Percentiles rank a stretch among this genome's conserved stretches.
Evolutionary conservation across 2,888 invertebrate species (phyloP).

Genomic region (Drosophila vallismaia): DNA sequence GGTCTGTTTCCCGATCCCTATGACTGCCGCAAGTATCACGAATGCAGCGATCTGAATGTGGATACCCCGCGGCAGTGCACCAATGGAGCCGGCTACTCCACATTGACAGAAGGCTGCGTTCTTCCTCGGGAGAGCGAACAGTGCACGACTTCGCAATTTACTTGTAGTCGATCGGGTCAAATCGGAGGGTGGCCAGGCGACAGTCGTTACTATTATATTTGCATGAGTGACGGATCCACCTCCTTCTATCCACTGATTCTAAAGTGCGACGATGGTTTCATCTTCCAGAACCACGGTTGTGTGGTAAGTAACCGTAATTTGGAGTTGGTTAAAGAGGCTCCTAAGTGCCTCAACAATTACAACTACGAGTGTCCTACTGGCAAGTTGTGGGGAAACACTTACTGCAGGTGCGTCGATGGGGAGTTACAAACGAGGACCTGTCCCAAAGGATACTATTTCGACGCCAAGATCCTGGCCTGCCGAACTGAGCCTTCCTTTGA

Average conservation of each 20-base stretch:
- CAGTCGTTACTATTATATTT: conserved; percentile 74
- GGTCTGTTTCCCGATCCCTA: conserved; percentile 81
- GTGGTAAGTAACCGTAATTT: conserved; percentile 1
- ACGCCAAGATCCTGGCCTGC: conserved; percentile 40
- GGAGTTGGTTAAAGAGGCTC: neutral
- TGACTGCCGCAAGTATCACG: conserved; percentile 80
- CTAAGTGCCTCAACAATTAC: conserved; percentile 15
- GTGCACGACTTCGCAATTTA: conserved; percentile 68
- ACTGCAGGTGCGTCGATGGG: conserved; percentile 39
- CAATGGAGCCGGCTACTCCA: conserved; percentile 70
- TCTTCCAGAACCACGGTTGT: conserved; percentile 63
- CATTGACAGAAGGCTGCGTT: conserved; percentile 62
- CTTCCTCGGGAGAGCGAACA: conserved; percentile 52
- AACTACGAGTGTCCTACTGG: conserved; percentile 35
- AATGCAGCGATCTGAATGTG: conserved; percentile 65
- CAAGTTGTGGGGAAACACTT: neutral
- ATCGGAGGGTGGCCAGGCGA: conserved; percentile 72
- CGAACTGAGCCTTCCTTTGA: conserved; percentile 1
- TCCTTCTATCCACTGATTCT: conserved; percentile 73
- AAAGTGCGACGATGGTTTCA: conserved; percentile 65
- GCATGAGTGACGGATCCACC: conserved; percentile 52
- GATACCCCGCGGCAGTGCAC: conserved; percentile 64
- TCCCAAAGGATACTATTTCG: conserved; percentile 53
- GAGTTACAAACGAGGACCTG: conserved; percentile 25
- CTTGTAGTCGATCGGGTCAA: conserved; percentile 67